A percentile compares a stretch with the other conserved stretches of the same genome.
phyloP scores from a whole-genome alignment of 2,113 vertebrate species.

The Otus sunia region DNA sequence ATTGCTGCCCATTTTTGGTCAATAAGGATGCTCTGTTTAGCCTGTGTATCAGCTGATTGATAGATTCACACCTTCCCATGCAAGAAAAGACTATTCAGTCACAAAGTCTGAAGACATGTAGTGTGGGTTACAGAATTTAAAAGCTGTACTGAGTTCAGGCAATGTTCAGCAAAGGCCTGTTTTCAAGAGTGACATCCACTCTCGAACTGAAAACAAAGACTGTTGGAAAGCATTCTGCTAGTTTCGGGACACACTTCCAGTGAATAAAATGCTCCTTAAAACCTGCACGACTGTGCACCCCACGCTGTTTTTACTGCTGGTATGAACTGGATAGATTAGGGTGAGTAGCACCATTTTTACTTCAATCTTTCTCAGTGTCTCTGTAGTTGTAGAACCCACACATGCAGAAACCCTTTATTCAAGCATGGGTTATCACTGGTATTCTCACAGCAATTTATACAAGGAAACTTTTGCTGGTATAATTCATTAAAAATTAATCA shows the following conservation, averaged over 20 bases:
- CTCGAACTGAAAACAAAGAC: not conserved
- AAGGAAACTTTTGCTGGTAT: conserved; percentile 60
- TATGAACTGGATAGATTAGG: conserved; percentile 24
- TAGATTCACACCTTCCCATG: not conserved
- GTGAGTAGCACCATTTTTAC: conserved; percentile 7
- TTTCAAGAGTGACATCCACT: not conserved
- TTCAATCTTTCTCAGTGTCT: not conserved
- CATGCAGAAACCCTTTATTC: conserved; percentile 43
- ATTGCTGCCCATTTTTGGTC: not conserved
- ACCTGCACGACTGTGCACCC: not conserved
- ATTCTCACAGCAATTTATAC: conserved; percentile 58
- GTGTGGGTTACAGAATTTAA: not conserved
- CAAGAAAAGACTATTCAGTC: not conserved
- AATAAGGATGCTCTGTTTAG: not conserved
- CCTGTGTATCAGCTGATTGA: not conserved
- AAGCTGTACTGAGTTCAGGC: not conserved
- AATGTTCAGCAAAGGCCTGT: not conserved
- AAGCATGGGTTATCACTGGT: conserved; percentile 35
- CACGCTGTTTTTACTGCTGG: conserved; percentile 14
- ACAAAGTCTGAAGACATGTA: not conserved
- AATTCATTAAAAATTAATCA: conserved; percentile 76
- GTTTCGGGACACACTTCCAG: not conserved
- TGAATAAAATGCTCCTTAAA: conserved; percentile 30
- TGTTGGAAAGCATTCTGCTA: not conserved
- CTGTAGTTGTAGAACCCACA: conserved; percentile 13